Evolutionary conservation across 2,113 vertebrate genomes (phyloP), one percentile per base, ranked within the genome.

Genomic region (Mixornis gularis): DNA sequence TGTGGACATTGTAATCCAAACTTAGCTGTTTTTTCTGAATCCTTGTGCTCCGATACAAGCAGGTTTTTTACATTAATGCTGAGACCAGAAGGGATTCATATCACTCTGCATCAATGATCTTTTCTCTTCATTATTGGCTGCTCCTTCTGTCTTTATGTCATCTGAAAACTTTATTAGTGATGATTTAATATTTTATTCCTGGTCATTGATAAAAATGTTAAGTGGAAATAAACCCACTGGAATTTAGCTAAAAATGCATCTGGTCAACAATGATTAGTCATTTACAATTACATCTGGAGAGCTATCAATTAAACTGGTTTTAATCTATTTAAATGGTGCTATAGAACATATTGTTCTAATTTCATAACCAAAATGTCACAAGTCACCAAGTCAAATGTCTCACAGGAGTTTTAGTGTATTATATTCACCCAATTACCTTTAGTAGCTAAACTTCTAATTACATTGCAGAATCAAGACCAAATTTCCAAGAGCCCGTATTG

Each of bases 321-420:
- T 82, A 92, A 92, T 94, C 63, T 77, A 30, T 91, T 89, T 91
- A 85, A 82, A 79, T 82, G 58, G 29, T 70, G 7, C 18, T 65
- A 51, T 77, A n/a, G 83, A 79, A 80, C 27, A 53, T 85, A 73
- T 85, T 85, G 71, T 53, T 92, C 59, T 87, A 77, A 77, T 92
- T 95, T 90, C 43, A n/a, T 85, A 95, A 94, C 59, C 66, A 85
- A 94, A 91, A 73, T 92, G 68, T 77, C 85, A 73, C 3, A 9
- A 76, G 74, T 85, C 85, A 83, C 85, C 58, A 77, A 95, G 60
- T 87, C 68, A 90, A 91, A 82, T 69, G 85, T 52, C 74, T 94
- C 89, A 65, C 55, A 94, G 93, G 89, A 91, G 20, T 85, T 80
- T 93, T 81, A 82, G 32, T 64, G 41, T 72, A 53, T 85, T 69